A percentile compares a stretch with the other conserved stretches of the same genome.
Conservation (phyloP, 2,113 vertebrate genomes). For the Antechinus flavipes region DNA sequence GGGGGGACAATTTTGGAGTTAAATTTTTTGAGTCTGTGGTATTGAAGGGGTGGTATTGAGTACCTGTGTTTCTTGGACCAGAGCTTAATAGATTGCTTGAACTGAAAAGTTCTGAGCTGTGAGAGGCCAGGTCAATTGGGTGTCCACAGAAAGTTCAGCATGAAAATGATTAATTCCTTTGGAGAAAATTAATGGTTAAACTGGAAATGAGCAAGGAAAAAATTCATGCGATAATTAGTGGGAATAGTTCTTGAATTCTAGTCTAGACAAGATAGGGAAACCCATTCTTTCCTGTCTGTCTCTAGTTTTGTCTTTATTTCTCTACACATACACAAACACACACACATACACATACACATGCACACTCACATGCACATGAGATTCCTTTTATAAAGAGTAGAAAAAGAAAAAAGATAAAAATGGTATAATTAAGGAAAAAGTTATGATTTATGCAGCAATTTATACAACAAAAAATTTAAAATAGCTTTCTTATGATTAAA, state of each 20-base stretch:
- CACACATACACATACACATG: no score
- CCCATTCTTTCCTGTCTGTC: no score
- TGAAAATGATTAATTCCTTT: background rate
- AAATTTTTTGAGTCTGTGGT: background rate
- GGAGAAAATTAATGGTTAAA: background rate
- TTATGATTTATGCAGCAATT: background rate
- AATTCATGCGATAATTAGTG: background rate
- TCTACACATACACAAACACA: background rate
- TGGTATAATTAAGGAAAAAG: background rate
- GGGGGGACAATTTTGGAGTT: background rate
- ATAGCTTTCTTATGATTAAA: background rate
- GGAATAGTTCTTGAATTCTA: background rate
- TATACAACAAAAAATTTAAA: background rate
- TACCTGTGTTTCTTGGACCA: background rate
- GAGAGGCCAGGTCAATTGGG: fast-evolving
- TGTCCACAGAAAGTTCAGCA: background rate
- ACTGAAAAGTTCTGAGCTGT: background rate
- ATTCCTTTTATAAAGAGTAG: background rate
- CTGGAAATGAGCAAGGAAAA: background rate
- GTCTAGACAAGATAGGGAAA: background rate
- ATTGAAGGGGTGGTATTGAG: background rate
- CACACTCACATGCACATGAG: background rate
- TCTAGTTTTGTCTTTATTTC: background rate
- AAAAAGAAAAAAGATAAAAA: background rate
- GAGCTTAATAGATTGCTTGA: background rate